Base-by-base conservation (phyloP, 2,797 vertebrate genomes). In the Characodon lateralis region DNA sequence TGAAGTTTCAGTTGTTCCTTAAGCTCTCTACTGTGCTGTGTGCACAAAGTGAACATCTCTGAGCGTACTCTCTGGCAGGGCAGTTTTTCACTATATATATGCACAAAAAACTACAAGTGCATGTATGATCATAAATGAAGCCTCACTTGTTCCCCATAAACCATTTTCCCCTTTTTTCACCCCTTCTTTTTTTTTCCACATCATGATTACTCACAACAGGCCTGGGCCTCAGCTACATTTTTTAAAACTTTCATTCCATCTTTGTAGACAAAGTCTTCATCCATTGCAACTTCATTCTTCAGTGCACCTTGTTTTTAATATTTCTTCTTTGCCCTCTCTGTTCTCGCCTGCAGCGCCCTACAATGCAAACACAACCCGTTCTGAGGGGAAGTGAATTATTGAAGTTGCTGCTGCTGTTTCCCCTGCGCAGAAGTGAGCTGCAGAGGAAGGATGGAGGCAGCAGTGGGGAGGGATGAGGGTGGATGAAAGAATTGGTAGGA, bases 341-440 rank as follows among this genome's bases (percentile, higher is more conserved):
- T 93, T 93, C 91, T 83, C 74, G 87, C 89, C 91, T 86, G 86
- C 89, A 92, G 95, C 92, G 63, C 89, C 90, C 89, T 88, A 86
- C 92, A 92, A 93, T 92, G 92, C 93, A 94, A 95, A 95, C 94
- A 92, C 93, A 94, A 94, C 93, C 92, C 94, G 93, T 93, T 94
- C 92, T 81, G 89, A 90, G 90, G 91, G 88, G 81, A 87, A 89
- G 90, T 95, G 92, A 95, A 95, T 95, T 92, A 95, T 95, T 95
- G 90, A 95, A 94, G 86, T 77, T 13, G 69, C 83, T 76, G 89
- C 83, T 86, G 92, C 91, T 87, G 70, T 92, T 89, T 86, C 89
- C 88, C 88, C 82, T 77, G 88, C 85, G 92, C 87, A 89, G 87
- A 92, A 92, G 87, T 92, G 88, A 91, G 89, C 89, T 78, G 85